These are phyloP conservation scores for Sula dactylatra DNA, from an alignment of 2,113 vertebrate genomes.

Conservation along the genomic window DNA sequence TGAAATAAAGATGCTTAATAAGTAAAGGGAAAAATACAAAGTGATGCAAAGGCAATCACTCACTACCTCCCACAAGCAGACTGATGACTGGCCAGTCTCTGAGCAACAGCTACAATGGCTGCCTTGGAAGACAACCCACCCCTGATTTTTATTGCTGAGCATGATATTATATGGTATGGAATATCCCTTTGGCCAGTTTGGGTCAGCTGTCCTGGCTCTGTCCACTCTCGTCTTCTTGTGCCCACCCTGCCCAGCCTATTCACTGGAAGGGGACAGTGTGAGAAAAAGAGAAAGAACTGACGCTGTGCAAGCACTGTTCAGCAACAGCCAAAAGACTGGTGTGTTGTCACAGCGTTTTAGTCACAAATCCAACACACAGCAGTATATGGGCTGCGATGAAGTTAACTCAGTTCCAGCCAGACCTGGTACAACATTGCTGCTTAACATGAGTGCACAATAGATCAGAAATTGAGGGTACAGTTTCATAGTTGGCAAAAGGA, in stretches of 20 bases:
- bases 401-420: neutral
- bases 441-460: neutral
- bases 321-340: neutral
- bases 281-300: neutral
- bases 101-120: neutral
- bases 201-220: neutral
- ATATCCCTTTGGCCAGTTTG: neutral
- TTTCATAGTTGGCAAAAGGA: neutral
- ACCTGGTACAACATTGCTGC: neutral
- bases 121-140: neutral
- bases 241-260: neutral
- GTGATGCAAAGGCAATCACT: neutral
- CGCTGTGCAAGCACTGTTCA: neutral
- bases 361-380: neutral
- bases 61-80: neutral
- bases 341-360: neutral
- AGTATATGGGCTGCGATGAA: neutral
- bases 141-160: neutral
- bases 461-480: neutral
- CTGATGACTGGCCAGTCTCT: neutral
- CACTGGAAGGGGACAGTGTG: rapidly evolving
- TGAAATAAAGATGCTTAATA: neutral
- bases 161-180: neutral
- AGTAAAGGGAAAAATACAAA: neutral
- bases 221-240: neutral